Evolutionary conservation across 2,797 vertebrate genomes (phyloP).

Genomic region (Xiphorhynchus erythropygius): DNA sequence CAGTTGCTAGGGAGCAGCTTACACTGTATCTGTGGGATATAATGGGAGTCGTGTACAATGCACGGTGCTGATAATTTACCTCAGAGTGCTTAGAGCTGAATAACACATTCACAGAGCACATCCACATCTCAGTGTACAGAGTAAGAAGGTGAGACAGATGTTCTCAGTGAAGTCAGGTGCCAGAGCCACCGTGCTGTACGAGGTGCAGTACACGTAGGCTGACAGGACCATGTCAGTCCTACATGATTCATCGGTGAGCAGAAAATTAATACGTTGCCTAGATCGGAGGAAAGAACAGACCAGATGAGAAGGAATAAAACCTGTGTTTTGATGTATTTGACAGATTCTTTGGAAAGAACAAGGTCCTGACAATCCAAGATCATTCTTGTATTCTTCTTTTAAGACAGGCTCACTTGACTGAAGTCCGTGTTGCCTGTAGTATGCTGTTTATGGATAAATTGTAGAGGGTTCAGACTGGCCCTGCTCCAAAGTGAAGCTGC

Average conservation of each 20-base stretch:
- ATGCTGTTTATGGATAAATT: not conserved
- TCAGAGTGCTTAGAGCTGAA: not conserved
- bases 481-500: not conserved
- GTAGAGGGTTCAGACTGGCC: not conserved
- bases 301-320: not conserved
- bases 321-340: not conserved
- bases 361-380: not conserved
- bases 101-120: slow-evolving; percentile 9
- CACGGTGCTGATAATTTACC: slow-evolving; percentile 1
- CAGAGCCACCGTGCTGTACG: not conserved
- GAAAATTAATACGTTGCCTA: not conserved
- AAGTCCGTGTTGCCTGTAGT: not conserved
- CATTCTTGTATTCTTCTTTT: not conserved
- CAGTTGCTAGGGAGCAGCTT: slow-evolving; percentile 48
- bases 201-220: not conserved
- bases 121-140: not conserved
- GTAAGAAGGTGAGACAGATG: slow-evolving; percentile 20
- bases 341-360: not conserved
- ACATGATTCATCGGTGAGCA: not conserved
- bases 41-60: slow-evolving; percentile 19
- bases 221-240: not conserved
- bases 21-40: not conserved
- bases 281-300: not conserved
- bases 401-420: not conserved
- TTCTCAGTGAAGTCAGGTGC: not conserved